Percentiles rank a stretch among this genome's conserved stretches.
Evolutionary conservation across 1,140 invertebrate genomes (phyloP).

Genomic region (Drosophila ambigua): DNA sequence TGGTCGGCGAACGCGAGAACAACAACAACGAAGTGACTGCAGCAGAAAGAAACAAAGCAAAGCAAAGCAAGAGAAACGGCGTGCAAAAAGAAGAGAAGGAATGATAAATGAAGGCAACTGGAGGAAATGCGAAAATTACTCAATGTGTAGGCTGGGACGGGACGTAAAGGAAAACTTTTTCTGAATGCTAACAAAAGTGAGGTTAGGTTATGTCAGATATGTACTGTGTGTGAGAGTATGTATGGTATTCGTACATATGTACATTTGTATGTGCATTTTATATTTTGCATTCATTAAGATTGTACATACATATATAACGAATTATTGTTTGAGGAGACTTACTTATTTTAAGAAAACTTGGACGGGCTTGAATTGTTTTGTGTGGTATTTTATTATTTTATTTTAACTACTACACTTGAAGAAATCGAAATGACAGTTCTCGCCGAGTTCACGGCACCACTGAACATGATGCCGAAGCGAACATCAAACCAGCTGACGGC

Average conservation of each 20-base stretch:
- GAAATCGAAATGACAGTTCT: constrained; percentile 59
- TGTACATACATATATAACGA: background rate
- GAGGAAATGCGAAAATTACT: background rate
- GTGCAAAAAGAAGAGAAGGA: constrained; percentile 12
- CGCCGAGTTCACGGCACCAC: constrained; percentile 58
- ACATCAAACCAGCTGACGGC: constrained; percentile 70
- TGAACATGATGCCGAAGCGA: constrained; percentile 60
- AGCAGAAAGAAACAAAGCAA: constrained; percentile 38
- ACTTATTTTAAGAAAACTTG: background rate
- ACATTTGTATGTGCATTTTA: background rate
- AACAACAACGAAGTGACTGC: constrained; percentile 55
- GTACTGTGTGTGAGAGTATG: too few species aligned
- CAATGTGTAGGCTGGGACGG: background rate
- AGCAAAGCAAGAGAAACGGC: constrained; percentile 50
- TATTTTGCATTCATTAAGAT: too few species aligned
- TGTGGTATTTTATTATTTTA: constrained; percentile 17
- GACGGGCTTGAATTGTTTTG: constrained; percentile 1
- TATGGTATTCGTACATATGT: background rate
- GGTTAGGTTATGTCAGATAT: constrained; percentile 45
- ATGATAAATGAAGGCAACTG: constrained; percentile 22
- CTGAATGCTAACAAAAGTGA: constrained; percentile 40
- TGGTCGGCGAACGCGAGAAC: constrained; percentile 24
- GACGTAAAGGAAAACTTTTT: background rate
- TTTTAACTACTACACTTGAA: constrained; percentile 43
- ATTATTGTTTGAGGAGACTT: constrained; percentile 12